phyloP scores from a whole-genome alignment of 2,113 vertebrate genomes.

The Labeo catla region DNA sequence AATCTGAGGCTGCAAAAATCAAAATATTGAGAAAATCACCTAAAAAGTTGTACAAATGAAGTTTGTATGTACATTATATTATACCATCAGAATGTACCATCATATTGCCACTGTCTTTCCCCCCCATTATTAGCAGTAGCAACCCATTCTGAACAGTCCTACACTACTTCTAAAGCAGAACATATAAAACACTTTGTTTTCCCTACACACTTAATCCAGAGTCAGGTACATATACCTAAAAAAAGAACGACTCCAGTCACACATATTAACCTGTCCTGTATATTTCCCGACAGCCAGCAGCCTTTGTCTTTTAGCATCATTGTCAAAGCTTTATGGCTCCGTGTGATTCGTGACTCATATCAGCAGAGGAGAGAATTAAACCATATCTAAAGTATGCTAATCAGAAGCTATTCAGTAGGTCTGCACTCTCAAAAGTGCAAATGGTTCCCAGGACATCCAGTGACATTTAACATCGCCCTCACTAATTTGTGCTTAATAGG shows the following conservation, averaged over 20 bases:
- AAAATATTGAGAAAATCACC: no score
- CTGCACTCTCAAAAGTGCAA: slow-evolving; percentile 65
- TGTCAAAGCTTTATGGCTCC: slow-evolving; percentile 47
- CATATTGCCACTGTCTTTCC: not conserved
- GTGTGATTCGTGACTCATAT: slow-evolving; percentile 69
- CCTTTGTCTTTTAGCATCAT: slow-evolving; percentile 52
- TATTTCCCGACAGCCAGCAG: slow-evolving; percentile 57
- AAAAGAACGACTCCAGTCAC: slow-evolving; percentile 6
- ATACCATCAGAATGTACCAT: no score
- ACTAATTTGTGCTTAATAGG: slow-evolving; percentile 85
- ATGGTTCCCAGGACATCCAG: slow-evolving; percentile 80
- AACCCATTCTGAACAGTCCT: not conserved
- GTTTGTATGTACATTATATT: no score
- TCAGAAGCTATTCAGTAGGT: slow-evolving; percentile 76
- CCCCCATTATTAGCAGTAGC: not conserved
- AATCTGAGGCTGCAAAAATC: no score
- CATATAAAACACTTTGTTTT: not conserved
- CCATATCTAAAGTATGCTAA: slow-evolving; percentile 82
- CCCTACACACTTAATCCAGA: not conserved
- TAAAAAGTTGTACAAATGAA: no score
- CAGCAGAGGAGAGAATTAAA: slow-evolving; percentile 79
- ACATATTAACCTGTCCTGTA: slow-evolving; percentile 43
- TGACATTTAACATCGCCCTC: slow-evolving; percentile 86
- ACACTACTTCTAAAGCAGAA: not conserved
- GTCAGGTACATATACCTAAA: slow-evolving; percentile 10